Conservation (phyloP, 1,140 invertebrate genomes). For the Aleiodes sp. region DNA sequence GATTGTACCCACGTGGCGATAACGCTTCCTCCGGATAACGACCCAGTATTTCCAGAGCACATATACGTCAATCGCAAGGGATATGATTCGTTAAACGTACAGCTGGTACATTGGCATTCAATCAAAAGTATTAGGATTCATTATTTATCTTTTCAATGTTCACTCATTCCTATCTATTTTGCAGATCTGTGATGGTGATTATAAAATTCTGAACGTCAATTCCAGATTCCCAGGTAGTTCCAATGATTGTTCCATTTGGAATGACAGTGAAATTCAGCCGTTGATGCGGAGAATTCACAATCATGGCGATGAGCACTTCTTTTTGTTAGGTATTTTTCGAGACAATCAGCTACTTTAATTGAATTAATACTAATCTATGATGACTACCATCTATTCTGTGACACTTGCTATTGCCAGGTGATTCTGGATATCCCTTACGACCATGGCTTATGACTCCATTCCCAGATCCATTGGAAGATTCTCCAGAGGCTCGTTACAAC, state of each 20-base stretch:
- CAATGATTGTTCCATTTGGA: slow-evolving; percentile 40
- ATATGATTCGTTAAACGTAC: slow-evolving; percentile 52
- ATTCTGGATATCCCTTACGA: slow-evolving; percentile 53
- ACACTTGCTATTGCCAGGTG: slow-evolving; percentile 39
- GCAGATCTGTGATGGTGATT: slow-evolving; percentile 34
- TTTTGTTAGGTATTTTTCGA: slow-evolving; percentile 24
- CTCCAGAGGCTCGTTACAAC: slow-evolving; percentile 48
- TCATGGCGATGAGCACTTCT: slow-evolving; percentile 1
- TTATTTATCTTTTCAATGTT: slow-evolving; percentile 3
- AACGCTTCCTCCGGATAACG: slow-evolving; percentile 36
- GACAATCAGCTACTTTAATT: too few relatives aligned
- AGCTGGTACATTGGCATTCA: slow-evolving; percentile 39
- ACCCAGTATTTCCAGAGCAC: slow-evolving; percentile 38
- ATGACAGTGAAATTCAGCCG: slow-evolving; percentile 24
- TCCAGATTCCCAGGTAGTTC: slow-evolving; percentile 40
- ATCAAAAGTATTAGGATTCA: neutral
- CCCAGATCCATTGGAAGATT: slow-evolving; percentile 31
- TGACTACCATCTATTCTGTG: too few relatives aligned
- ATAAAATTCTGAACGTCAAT: slow-evolving; percentile 42
- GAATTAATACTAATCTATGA: too few relatives aligned
- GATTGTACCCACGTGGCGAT: slow-evolving; percentile 52
- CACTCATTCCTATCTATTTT: neutral
- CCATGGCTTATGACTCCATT: slow-evolving; percentile 57
- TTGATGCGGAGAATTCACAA: slow-evolving; percentile 17
- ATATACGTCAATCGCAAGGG: slow-evolving; percentile 51